Conservation (phyloP, 2,113 vertebrate species). For the Gadus macrocephalus region DNA sequence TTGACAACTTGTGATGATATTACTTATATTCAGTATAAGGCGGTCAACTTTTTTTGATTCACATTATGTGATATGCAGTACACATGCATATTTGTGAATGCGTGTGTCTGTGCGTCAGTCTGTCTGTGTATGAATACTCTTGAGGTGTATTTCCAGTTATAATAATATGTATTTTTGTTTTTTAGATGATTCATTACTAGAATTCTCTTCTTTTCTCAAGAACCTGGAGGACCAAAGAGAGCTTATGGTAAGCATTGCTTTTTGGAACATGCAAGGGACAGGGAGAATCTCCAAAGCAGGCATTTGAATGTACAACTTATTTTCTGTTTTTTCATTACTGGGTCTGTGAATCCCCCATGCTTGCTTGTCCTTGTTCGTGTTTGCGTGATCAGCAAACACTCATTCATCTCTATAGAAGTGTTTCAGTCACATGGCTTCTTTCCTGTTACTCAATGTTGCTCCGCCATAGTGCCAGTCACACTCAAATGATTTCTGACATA, state of each 20-base stretch:
- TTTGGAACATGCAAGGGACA: conserved; percentile 39
- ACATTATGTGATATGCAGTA: not conserved
- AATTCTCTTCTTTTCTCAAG: conserved; percentile 91
- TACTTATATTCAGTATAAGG: no score
- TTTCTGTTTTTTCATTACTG: not conserved
- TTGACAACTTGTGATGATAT: not conserved
- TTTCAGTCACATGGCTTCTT: no score
- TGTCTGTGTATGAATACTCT: not conserved
- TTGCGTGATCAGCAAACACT: not conserved
- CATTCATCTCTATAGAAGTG: no score
- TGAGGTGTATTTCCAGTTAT: conserved; percentile 9
- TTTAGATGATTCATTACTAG: conserved; percentile 92
- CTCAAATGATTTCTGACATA: no score
- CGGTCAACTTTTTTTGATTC: no score
- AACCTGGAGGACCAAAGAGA: conserved; percentile 96
- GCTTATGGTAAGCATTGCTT: conserved; percentile 84
- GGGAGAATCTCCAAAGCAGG: conserved; percentile 18
- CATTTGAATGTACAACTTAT: conserved; percentile 6
- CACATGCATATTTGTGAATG: not conserved
- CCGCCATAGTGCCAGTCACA: no score
- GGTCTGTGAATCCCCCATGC: not conserved
- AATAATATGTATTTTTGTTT: conserved; percentile 1
- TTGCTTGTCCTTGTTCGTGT: not conserved
- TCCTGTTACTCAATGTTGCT: no score
- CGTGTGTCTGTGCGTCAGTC: conserved; percentile 9